Evolutionary conservation across 1,140 invertebrate species (phyloP).

Genomic region (Drosophila lacteicornis): DNA sequence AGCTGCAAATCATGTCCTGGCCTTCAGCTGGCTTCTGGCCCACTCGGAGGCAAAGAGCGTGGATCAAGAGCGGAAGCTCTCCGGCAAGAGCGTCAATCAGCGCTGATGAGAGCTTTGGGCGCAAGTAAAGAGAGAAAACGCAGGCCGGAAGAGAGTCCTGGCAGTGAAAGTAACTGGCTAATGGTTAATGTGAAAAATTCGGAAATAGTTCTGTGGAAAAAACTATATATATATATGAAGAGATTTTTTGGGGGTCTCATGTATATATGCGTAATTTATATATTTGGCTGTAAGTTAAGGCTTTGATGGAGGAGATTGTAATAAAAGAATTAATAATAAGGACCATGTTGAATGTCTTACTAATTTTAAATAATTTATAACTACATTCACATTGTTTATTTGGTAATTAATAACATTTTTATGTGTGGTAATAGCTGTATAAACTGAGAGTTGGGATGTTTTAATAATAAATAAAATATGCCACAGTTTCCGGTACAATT

Average conservation of each 20-base stretch:
- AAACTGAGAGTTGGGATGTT: too few species aligned
- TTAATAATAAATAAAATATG: too few species aligned
- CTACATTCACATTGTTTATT: too few species aligned
- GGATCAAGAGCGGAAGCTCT: conserved; percentile 45
- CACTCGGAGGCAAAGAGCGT: conserved; percentile 32
- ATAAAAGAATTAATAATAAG: too few species aligned
- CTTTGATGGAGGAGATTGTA: neutral
- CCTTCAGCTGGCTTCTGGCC: conserved; percentile 28
- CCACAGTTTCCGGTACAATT: too few species aligned
- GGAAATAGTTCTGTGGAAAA: neutral
- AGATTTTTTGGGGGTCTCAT: neutral
- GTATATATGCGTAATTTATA: neutral
- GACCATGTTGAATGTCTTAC: too few species aligned
- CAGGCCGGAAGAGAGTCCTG: conserved; percentile 23
- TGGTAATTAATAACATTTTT: too few species aligned
- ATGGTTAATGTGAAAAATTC: neutral
- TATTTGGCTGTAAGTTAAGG: neutral
- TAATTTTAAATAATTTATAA: too few species aligned
- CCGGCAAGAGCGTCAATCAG: conserved; percentile 54
- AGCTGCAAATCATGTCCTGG: conserved; percentile 71
- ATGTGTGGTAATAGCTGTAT: too few species aligned
- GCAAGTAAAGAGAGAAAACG: conserved; percentile 9
- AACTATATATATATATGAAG: neutral
- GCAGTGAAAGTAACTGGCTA: conserved; percentile 45
- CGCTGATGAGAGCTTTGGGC: conserved; percentile 51